Evolutionary conservation across 2,797 vertebrate genomes (phyloP).

Genomic region (Cirrhinus mrigala): DNA sequence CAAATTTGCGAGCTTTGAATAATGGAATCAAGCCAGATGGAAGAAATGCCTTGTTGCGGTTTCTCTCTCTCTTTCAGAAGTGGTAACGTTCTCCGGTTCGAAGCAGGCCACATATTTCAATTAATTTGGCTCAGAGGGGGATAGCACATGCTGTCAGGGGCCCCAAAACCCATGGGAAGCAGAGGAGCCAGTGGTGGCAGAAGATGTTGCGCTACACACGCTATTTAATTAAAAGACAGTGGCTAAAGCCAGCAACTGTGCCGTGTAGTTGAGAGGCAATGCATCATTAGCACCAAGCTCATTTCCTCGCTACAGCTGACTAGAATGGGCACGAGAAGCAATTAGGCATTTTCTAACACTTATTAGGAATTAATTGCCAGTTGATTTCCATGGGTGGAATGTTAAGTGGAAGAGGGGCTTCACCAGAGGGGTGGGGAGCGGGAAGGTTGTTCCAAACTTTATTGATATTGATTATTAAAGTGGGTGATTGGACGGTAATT

Average conservation of each 20-base stretch:
- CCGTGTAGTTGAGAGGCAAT: constrained; percentile 50
- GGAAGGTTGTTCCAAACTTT: constrained; percentile 54
- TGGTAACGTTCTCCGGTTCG: constrained; percentile 20
- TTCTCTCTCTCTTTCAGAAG: constrained; percentile 2
- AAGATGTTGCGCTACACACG: constrained; percentile 55
- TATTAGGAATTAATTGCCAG: constrained; percentile 74
- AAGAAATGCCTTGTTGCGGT: constrained; percentile 2
- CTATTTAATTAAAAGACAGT: constrained; percentile 69
- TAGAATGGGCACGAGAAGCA: constrained; percentile 64
- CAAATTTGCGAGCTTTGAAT: constrained; percentile 38
- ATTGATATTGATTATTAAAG: constrained; percentile 67
- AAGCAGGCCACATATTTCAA: constrained; percentile 60
- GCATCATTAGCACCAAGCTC: constrained; percentile 70
- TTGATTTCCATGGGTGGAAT: constrained; percentile 68
- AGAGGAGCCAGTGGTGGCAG: constrained; percentile 61
- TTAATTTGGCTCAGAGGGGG: constrained; percentile 59
- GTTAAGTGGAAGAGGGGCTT: constrained; percentile 64
- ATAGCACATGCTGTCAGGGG: constrained; percentile 52
- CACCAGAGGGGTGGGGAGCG: constrained; percentile 29
- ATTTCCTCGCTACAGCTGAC: constrained; percentile 57
- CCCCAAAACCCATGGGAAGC: constrained; percentile 49
- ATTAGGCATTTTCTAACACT: constrained; percentile 71
- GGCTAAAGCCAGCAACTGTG: constrained; percentile 52
- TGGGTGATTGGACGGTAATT: constrained; percentile 59
- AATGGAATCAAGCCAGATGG: constrained; percentile 25